Evolutionary conservation across 37 sponge, comb jelly and placozoan genomes (phyloP).

Genomic region (Spongia lamella): DNA sequence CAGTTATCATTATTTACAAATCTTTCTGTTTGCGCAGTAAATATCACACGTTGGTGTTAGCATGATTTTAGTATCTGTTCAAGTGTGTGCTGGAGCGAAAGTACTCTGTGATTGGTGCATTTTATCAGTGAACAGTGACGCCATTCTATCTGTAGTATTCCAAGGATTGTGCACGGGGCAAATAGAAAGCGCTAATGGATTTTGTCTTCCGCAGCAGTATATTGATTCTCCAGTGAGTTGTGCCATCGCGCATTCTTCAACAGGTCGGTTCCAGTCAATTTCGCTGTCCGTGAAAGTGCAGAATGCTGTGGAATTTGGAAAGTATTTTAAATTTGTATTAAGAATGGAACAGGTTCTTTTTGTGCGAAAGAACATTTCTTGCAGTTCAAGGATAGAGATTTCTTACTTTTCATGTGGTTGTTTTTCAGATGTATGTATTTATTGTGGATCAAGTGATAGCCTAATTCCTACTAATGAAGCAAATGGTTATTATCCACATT

Average conservation of each 20-base stretch:
- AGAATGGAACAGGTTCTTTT: too few species aligned
- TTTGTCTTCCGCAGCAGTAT: constrained; percentile 2
- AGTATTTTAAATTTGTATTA: constrained; percentile 1
- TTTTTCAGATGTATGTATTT: too few species aligned
- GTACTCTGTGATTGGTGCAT: constrained; percentile 3
- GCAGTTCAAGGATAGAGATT: too few species aligned
- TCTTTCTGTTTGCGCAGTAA: too few species aligned
- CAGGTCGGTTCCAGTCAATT: constrained; percentile 7
- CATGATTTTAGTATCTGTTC: constrained; percentile 9
- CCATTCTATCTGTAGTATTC: constrained; percentile 3
- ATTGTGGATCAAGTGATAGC: too few species aligned
- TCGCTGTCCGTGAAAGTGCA: neutral
- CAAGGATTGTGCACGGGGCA: constrained; percentile 1
- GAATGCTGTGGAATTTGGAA: constrained; percentile 21
- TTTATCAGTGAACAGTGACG: neutral
- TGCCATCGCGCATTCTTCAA: neutral
- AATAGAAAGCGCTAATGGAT: constrained; percentile 1
- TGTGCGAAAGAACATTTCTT: too few species aligned
- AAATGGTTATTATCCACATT: too few species aligned
- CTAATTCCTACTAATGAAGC: too few species aligned
- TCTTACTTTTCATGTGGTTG: too few species aligned
- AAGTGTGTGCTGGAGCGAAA: neutral
- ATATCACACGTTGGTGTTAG: too few species aligned
- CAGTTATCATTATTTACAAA: too few species aligned
- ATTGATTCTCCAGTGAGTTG: constrained; percentile 12